Evolutionary conservation across 1,140 invertebrate genomes (phyloP).

Genomic region (Diabrotica virgifera): DNA sequence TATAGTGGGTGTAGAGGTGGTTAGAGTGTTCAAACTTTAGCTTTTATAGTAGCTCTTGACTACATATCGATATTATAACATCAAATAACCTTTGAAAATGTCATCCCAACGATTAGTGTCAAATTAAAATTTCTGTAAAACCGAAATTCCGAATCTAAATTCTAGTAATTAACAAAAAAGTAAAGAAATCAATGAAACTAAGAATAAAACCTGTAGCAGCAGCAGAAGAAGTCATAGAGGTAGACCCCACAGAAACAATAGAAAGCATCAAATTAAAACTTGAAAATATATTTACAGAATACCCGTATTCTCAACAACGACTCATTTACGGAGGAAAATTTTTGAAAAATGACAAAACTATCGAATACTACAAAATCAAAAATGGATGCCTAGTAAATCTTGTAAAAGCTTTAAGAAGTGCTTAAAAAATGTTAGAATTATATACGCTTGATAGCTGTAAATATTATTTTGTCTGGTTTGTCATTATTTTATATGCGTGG

Average conservation of each 20-base stretch:
- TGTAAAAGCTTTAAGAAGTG: constrained; percentile 39
- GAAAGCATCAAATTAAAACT: constrained; percentile 39
- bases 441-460: too few species aligned
- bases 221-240: constrained; percentile 37
- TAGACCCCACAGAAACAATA: constrained; percentile 39
- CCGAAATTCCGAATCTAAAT: too few species aligned
- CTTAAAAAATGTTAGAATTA: neutral
- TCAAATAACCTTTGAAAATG: too few species aligned
- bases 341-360: constrained; percentile 39
- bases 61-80: too few species aligned
- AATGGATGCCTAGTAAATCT: constrained; percentile 37
- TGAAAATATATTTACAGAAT: constrained; percentile 36
- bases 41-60: too few species aligned
- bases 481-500: too few species aligned
- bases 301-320: constrained; percentile 38
- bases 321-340: constrained; percentile 40
- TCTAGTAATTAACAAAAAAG: too few species aligned
- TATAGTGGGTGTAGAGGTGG: too few species aligned
- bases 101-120: too few species aligned
- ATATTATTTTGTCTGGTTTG: too few species aligned
- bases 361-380: constrained; percentile 40
- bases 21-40: too few species aligned
- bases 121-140: too few species aligned
- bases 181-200: constrained; percentile 21
- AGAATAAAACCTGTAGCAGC: constrained; percentile 29